These are phyloP conservation scores for Cyclophora punctaria DNA, from an alignment of 2,888 invertebrate species.

Conservation along the genomic window DNA sequence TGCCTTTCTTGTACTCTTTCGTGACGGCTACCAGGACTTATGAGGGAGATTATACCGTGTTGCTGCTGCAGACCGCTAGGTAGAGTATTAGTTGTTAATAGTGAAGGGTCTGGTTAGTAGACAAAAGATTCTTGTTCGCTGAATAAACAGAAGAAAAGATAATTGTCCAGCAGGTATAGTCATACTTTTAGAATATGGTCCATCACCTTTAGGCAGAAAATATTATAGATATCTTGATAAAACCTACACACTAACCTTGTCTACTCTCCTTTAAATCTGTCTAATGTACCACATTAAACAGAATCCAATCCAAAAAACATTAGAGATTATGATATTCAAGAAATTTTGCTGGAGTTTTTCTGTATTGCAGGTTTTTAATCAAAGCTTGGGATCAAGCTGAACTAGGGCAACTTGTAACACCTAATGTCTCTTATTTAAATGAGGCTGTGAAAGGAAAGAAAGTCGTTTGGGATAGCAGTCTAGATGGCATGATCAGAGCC, in stretches of 20 bases:
- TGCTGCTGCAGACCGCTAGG: conserved; percentile 91
- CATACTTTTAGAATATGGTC: too few species aligned
- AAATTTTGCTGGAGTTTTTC: background rate
- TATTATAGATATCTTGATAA: too few species aligned
- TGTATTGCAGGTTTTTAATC: conserved; percentile 77
- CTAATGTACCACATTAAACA: too few species aligned
- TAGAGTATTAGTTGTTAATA: conserved; percentile 15
- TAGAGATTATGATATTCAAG: too few species aligned
- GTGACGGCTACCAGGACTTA: conserved; percentile 93
- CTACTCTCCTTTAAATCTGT: too few species aligned
- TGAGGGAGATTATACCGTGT: conserved; percentile 96
- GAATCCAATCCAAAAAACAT: too few species aligned
- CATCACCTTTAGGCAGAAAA: too few species aligned
- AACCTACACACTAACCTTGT: too few species aligned
- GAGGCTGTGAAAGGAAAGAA: conserved; percentile 23
- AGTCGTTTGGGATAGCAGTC: conserved; percentile 44
- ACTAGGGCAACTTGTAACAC: conserved; percentile 75
- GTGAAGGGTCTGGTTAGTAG: too few species aligned
- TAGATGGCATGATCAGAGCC: conserved; percentile 69
- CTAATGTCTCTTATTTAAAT: conserved; percentile 80
- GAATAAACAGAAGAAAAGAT: too few species aligned
- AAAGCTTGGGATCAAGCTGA: conserved; percentile 83
- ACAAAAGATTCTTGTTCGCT: too few species aligned
- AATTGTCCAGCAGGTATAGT: too few species aligned
- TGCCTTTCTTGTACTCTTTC: conserved; percentile 88